phyloP scores from a whole-genome alignment of 2,888 invertebrate species.

The Allygus modestus region DNA sequence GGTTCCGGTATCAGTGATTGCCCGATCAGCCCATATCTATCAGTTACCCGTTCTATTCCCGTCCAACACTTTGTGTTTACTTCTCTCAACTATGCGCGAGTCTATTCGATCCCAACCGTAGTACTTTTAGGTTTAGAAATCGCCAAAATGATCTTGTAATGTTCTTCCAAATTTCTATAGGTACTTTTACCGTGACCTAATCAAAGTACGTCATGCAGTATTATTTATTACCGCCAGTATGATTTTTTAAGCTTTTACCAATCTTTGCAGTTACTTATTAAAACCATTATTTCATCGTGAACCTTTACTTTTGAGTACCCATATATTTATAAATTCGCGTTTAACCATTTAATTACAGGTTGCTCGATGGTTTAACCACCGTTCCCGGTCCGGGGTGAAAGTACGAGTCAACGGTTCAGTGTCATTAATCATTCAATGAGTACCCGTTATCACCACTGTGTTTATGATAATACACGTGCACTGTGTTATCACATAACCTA shows the following conservation, averaged over 20 bases:
- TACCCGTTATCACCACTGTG: not conserved
- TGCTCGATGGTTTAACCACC: not conserved
- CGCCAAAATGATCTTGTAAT: too few species aligned
- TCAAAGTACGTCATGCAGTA: too few species aligned
- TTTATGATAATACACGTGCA: constrained; percentile 1
- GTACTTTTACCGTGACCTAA: too few species aligned
- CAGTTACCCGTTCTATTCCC: not conserved
- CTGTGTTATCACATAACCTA: constrained; percentile 28
- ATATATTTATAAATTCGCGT: not conserved
- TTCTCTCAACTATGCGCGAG: too few species aligned
- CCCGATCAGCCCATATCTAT: not conserved
- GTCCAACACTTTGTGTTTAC: too few species aligned
- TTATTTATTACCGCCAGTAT: too few species aligned
- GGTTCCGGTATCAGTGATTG: constrained; percentile 8
- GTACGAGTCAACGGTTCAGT: not conserved
- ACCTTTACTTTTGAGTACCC: not conserved
- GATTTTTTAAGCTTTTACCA: too few species aligned
- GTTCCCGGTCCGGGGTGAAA: not conserved
- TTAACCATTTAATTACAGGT: not conserved
- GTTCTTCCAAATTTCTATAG: too few species aligned
- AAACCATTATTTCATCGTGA: too few species aligned
- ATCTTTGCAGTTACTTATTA: too few species aligned
- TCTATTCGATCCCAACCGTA: too few species aligned
- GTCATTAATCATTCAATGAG: constrained; percentile 12
- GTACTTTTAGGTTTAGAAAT: too few species aligned